Evolutionary conservation across 2,888 invertebrate species (phyloP), one percentile per base, ranked within the genome.

Genomic region (Coleophora flavipennella): DNA sequence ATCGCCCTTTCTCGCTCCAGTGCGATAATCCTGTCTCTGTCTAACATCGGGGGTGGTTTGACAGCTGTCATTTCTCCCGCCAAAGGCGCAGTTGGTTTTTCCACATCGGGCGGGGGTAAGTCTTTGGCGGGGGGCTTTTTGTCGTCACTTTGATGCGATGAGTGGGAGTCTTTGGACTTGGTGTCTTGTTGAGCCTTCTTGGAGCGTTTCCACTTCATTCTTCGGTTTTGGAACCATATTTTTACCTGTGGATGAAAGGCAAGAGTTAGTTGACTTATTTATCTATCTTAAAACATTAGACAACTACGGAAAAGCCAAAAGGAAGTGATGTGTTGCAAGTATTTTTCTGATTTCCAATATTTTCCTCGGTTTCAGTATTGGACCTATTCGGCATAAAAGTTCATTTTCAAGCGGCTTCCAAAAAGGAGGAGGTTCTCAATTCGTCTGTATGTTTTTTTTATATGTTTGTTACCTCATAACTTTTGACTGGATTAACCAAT

Each of bases 161-260:
- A 41, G 20, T 20, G 66, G 8, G 63, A 51, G 42, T 85, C 83
- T 39, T 88, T 88, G 34, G 50, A 61, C 77, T 92, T 92, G 25
- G 94, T 91, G 75, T 95, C 95, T 52, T 94, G 94, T 67, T 95
- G 95, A 0, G 96, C 95, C 63, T 97, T 97, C 87, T 97, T 97
- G 49, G 96, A 97, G 9, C 99, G 87, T 72, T 99, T 99, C 97
- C 97, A 97, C 71, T 98, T 98, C 98, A 98, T 98, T 57, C 98
- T 90, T 36, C 98, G 89, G 74, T 98, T 98, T 88, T 99, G 98
- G 78, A 99, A 99, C 98, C 97, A 97, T 59, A 97, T 97, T 88
- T 97, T 97, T 47, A 97, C 97, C 94, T 97, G 88, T 9, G 59
- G 60, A 55, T 49, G 68, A 62, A 57, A 38, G 44, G 7, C 10